phyloP scores from a whole-genome alignment of 2,113 vertebrate genomes.

The Telmatochromis sp. region DNA sequence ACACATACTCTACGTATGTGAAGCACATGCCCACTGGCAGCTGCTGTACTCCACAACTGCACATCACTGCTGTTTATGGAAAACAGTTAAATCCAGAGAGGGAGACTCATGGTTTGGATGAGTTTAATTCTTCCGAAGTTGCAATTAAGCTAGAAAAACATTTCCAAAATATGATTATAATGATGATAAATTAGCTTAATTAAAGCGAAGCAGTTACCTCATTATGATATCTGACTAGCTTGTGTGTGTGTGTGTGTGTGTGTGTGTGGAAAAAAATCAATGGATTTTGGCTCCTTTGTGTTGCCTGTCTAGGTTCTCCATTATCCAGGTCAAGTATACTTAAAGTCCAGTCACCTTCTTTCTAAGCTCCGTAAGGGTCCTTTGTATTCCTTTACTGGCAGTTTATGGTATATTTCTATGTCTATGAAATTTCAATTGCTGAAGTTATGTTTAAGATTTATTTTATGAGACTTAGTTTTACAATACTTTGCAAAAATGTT shows the following conservation, averaged over 20 bases:
- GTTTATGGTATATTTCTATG: background rate
- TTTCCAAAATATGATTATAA: constrained; percentile 25
- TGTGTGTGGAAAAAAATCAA: background rate
- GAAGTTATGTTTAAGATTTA: background rate
- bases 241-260: background rate
- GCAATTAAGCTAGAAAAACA: constrained; percentile 26
- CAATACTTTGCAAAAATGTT: background rate
- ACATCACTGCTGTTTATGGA: background rate
- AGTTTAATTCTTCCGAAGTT: constrained; percentile 1
- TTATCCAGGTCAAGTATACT: background rate
- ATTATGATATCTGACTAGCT: background rate
- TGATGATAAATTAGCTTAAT: constrained; percentile 37
- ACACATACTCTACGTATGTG: background rate
- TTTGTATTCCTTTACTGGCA: background rate
- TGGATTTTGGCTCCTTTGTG: background rate
- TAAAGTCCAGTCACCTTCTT: background rate
- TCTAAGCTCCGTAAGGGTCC: background rate
- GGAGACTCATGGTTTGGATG: constrained; percentile 20
- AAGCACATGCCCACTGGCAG: background rate
- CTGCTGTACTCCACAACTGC: background rate
- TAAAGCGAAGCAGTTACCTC: background rate
- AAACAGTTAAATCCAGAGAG: constrained; percentile 2
- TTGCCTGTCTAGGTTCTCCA: background rate
- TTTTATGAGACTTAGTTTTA: background rate
- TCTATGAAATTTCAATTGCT: background rate